Percentiles rank a stretch among this genome's conserved stretches.
phyloP scores from a whole-genome alignment of 2,888 invertebrate species.

The Lycaena phlaeas region DNA sequence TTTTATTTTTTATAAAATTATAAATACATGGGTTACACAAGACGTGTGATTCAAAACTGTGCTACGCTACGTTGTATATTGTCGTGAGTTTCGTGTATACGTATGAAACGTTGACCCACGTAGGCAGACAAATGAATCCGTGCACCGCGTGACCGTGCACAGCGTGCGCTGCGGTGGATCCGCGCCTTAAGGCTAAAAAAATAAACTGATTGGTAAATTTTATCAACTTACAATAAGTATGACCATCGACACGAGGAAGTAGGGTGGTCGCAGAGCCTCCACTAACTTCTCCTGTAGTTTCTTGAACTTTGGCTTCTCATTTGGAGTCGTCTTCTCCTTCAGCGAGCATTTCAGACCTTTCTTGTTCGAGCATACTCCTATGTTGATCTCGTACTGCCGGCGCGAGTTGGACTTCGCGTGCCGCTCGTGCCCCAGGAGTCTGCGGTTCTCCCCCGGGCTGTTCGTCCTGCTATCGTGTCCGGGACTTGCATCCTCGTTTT shows the following conservation, averaged over 20 bases:
- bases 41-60: too few species aligned
- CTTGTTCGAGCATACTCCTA: conserved; percentile 19
- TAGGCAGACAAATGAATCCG: too few species aligned
- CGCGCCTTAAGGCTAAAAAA: too few species aligned
- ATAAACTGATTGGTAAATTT: too few species aligned
- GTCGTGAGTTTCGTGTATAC: too few species aligned
- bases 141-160: too few species aligned
- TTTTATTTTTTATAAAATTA: too few species aligned
- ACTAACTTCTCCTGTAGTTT: conserved; percentile 45
- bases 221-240: conserved; percentile 45
- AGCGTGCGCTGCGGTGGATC: too few species aligned
- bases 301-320: conserved; percentile 39
- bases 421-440: conserved; percentile 30
- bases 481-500: conserved; percentile 34
- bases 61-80: too few species aligned
- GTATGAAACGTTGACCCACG: too few species aligned
- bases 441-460: conserved; percentile 44
- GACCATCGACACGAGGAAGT: conserved; percentile 54
- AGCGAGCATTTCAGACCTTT: conserved; percentile 27
- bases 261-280: conserved; percentile 47
- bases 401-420: conserved; percentile 25
- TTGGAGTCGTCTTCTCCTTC: conserved; percentile 20
- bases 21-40: too few species aligned
- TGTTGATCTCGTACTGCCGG: conserved; percentile 44
- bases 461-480: conserved; percentile 24